Percentiles rank a stretch among this genome's conserved stretches.
phyloP scores from a whole-genome alignment of 2,113 vertebrate species.

The Etheostoma cragini region DNA sequence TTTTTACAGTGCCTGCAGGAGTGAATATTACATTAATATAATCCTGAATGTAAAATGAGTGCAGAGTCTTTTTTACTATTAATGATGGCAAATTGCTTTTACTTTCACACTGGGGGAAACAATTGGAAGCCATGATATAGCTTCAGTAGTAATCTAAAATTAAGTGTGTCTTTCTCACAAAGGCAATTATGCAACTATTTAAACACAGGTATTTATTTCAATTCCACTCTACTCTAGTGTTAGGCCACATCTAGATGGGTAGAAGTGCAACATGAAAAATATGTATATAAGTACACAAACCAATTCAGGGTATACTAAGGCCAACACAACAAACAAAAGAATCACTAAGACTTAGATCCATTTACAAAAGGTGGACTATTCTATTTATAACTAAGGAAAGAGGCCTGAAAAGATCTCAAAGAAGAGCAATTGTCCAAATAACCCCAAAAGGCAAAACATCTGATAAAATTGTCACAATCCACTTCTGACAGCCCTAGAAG shows the following conservation, averaged over 20 bases:
- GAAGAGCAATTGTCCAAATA: neutral
- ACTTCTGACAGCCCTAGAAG: neutral
- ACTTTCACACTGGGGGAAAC: neutral
- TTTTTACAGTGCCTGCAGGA: constrained; percentile 84
- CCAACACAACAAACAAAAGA: neutral
- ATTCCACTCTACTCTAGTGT: neutral
- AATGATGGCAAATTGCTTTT: neutral
- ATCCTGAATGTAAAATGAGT: neutral
- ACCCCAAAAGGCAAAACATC: neutral
- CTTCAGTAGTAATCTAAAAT: constrained; percentile 6
- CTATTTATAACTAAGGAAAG: neutral
- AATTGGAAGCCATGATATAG: neutral
- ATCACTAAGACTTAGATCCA: neutral
- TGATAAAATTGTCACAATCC: neutral
- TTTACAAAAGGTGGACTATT: neutral
- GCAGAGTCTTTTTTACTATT: neutral
- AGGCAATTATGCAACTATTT: neutral
- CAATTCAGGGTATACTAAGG: neutral
- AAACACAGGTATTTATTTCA: neutral
- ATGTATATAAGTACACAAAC: neutral
- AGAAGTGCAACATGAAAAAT: neutral
- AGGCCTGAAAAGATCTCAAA: neutral
- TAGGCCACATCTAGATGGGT: neutral
- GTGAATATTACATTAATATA: constrained; percentile 26
- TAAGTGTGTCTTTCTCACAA: neutral